Evolutionary conservation across 2,797 vertebrate genomes (phyloP).

Genomic region (Remorina albescens): DNA sequence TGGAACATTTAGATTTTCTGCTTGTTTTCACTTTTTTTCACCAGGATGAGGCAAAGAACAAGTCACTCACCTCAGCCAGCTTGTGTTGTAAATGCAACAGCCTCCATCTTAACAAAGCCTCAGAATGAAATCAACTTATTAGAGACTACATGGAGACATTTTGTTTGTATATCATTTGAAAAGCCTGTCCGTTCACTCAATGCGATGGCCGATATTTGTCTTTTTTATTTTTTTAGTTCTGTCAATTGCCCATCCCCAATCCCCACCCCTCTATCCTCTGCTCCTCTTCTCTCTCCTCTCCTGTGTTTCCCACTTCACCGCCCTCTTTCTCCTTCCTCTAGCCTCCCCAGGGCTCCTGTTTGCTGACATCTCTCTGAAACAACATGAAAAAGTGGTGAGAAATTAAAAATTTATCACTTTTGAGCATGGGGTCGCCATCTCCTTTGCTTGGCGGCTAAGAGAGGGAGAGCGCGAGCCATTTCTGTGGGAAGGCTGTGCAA

Average conservation of each 20-base stretch:
- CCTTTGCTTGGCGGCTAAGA: constrained; percentile 56
- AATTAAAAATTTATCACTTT: constrained; percentile 86
- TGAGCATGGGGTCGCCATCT: constrained; percentile 66
- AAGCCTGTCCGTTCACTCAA: not conserved
- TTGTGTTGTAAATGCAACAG: constrained; percentile 56
- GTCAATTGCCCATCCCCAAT: constrained; percentile 5
- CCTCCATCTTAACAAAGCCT: constrained; percentile 11
- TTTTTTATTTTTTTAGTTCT: constrained; percentile 5
- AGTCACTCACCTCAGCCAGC: constrained; percentile 36
- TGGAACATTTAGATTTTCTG: constrained; percentile 98
- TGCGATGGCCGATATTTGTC: constrained; percentile 18
- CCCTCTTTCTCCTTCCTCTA: constrained; percentile 37
- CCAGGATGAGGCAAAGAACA: constrained; percentile 72
- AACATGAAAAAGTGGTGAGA: constrained; percentile 76
- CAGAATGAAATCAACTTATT: constrained; percentile 1
- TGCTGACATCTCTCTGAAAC: constrained; percentile 73
- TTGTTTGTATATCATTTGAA: constrained; percentile 6
- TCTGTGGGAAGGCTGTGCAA: constrained; percentile 66
- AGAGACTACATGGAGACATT: constrained; percentile 1
- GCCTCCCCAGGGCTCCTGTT: constrained; percentile 64
- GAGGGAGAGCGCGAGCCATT: constrained; percentile 18
- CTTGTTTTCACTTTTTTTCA: constrained; percentile 93
- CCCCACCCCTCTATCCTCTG: not conserved
- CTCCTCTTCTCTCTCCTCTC: no score
- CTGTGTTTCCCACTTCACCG: no score